Evolutionary conservation across 2,888 invertebrate genomes (phyloP), one percentile per base, ranked within the genome.

Genomic region (Marasmarcha lunaedactyla): DNA sequence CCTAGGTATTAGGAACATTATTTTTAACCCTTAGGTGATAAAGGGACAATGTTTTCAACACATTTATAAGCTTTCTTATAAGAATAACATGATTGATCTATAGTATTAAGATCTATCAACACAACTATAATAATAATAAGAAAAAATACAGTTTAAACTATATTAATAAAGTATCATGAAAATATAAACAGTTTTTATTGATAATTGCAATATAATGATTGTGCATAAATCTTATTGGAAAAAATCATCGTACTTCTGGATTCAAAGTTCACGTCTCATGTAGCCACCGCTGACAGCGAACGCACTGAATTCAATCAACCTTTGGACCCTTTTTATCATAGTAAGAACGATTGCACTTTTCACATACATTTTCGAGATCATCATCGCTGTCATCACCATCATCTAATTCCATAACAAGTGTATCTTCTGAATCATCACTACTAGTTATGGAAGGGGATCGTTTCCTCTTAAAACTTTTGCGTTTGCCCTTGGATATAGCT

Each of bases 391-490:
- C 14, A 20, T 27, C 34, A 33, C 33, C 34, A 14, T 41, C 37
- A 30, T 33, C 30, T 27, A 42, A 42, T 35, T 33, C 15, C 26
- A 42, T 34, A 10, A 35, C 33, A 33, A 35, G 14, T 36, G 39
- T 26, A 33, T 34, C 30, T 12, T 37, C 42, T 38, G 38, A 42
- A 37, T 37, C 37, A 15, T 41, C 41, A 14, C 34, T 37, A 33
- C 20, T 34, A 35, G 34, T 39, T 12, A 39, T 39, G 39, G 39
- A 39, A 35, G 13, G 15, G 14, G 33, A 38, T 36, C 38, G 15
- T 38, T 38, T 38, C 20, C 36, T 38, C 10, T 14, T 15, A 30
- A 30, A 30, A 33, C n/a, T 30, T 37, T 27, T 30, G 14, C n/a
- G 13, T 30, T 37, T 37, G n/a, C 30, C 20, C 14, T 39, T 35